Percentiles rank a stretch among this genome's conserved stretches.
phyloP scores from a whole-genome alignment of 2,888 invertebrate species.

The Phortica magna region DNA sequence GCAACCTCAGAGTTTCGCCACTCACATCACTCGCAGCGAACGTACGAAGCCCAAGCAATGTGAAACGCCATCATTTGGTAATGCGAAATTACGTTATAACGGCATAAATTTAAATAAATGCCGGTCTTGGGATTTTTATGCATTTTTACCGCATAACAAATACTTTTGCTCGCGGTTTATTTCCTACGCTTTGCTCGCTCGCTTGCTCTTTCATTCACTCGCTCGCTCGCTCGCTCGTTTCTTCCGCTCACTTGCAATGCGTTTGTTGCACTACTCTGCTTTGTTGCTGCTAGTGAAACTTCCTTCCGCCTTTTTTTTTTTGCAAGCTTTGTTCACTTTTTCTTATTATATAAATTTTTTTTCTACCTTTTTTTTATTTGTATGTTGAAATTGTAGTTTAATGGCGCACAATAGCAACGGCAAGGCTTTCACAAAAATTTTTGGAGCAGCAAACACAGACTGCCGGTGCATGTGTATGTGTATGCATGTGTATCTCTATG shows the following conservation, averaged over 20 bases:
- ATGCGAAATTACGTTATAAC: constrained; percentile 76
- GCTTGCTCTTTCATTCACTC: not conserved
- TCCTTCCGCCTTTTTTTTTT: constrained; percentile 62
- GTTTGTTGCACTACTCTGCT: constrained; percentile 35
- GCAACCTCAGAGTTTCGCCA: constrained; percentile 5
- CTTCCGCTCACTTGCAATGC: constrained; percentile 44
- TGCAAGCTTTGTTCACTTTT: constrained; percentile 13
- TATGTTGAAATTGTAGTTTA: constrained; percentile 34
- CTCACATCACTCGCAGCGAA: constrained; percentile 47
- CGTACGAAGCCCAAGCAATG: constrained; percentile 40
- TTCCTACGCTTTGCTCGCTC: constrained; percentile 27
- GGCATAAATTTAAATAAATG: constrained; percentile 79
- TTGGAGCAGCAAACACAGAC: constrained; percentile 11
- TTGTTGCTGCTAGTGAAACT: constrained; percentile 66
- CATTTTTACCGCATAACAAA: constrained; percentile 77
- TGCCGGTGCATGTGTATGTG: not conserved
- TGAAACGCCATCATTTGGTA: constrained; percentile 65
- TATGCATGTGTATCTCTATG: constrained; percentile 33
- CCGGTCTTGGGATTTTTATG: constrained; percentile 78
- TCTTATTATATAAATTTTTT: constrained; percentile 36
- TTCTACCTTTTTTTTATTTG: constrained; percentile 41
- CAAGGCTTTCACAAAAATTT: constrained; percentile 7
- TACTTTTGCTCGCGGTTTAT: constrained; percentile 61
- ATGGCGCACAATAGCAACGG: constrained; percentile 1
- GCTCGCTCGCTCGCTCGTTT: constrained; percentile 50